Conservation (phyloP, 2,888 invertebrate genomes). For the Andrena trimmerana region DNA sequence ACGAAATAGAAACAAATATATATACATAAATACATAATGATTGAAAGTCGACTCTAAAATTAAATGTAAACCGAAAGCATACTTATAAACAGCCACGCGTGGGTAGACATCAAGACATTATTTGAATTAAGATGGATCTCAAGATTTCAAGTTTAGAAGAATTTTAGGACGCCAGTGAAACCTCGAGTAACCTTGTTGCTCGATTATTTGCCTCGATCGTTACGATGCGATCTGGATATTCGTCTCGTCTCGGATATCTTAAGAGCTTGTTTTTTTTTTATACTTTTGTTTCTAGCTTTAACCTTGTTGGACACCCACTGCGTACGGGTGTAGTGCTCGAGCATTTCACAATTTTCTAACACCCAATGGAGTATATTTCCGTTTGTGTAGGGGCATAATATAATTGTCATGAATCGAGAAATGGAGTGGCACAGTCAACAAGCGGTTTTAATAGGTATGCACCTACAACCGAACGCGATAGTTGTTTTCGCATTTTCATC, state of each 20-base stretch:
- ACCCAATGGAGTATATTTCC: background rate
- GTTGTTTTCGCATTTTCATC: background rate
- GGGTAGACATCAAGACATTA: constrained; percentile 62
- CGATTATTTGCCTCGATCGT: constrained; percentile 53
- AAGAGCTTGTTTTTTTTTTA: constrained; percentile 17
- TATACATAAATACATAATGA: constrained; percentile 75
- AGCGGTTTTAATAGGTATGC: background rate
- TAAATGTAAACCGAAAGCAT: constrained; percentile 75
- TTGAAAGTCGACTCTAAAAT: constrained; percentile 85
- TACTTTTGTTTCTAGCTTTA: constrained; percentile 17
- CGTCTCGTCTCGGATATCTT: constrained; percentile 38
- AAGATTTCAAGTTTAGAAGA: constrained; percentile 31
- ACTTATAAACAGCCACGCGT: constrained; percentile 57
- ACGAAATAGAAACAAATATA: constrained; percentile 65
- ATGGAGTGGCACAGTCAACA: background rate
- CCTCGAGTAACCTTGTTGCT: constrained; percentile 53
- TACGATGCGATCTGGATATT: constrained; percentile 46
- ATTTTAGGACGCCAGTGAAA: constrained; percentile 66
- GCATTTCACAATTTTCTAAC: background rate
- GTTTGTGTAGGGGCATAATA: constrained; percentile 37
- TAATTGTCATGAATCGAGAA: constrained; percentile 46
- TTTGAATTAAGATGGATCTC: constrained; percentile 65
- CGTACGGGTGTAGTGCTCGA: constrained; percentile 7
- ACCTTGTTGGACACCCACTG: constrained; percentile 13
- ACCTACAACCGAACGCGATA: background rate